phyloP scores from a whole-genome alignment of 2,113 vertebrate genomes.

The Colistium nudipinnis region DNA sequence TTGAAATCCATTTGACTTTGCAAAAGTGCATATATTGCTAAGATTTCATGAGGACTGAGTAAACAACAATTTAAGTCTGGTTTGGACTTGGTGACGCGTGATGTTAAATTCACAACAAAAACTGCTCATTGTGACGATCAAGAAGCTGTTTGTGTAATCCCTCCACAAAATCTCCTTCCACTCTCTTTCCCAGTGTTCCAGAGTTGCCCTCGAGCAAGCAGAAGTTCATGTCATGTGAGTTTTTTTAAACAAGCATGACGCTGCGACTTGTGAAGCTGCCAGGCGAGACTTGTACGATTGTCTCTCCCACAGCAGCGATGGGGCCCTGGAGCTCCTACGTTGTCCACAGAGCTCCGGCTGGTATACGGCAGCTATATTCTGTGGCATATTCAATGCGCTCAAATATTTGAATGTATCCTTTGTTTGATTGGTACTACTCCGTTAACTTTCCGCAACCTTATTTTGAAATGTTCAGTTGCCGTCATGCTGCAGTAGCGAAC shows the following conservation, averaged over 20 bases:
- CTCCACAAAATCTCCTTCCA: neutral
- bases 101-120: neutral
- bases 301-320: neutral
- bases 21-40: no score
- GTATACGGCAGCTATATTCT: neutral
- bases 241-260: conserved; percentile 11
- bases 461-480: conserved; percentile 17
- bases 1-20: no score
- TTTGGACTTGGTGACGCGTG: neutral
- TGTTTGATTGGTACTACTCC: neutral
- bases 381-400: neutral
- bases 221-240: conserved; percentile 30
- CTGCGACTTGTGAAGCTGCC: conserved; percentile 2
- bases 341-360: neutral
- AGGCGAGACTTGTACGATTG: neutral
- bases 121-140: neutral
- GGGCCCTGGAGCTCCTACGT: conserved; percentile 11
- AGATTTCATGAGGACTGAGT: neutral
- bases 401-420: neutral
- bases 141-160: conserved; percentile 1
- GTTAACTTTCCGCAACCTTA: neutral
- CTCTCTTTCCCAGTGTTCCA: neutral
- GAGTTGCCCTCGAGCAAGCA: conserved; percentile 24
- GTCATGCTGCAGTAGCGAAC: conserved; percentile 3
- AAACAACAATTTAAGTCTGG: neutral